Conservation (phyloP, 30 jellyfish, hydroid and myxozoan genomes). For the Aurelia coerulea region DNA sequence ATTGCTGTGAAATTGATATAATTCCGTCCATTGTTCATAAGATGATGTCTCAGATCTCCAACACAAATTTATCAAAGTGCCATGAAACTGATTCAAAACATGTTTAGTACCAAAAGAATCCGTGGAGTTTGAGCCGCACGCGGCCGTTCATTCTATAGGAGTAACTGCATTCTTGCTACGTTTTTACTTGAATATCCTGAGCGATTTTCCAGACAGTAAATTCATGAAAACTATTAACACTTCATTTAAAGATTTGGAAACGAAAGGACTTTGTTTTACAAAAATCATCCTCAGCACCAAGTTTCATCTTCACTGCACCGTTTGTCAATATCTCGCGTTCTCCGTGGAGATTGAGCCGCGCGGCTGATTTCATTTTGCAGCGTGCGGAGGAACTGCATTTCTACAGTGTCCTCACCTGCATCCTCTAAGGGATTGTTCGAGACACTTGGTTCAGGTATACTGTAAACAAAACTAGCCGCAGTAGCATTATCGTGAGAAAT, state of each 20-base stretch:
- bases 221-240: neutral
- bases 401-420: neutral
- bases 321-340: constrained; percentile 67
- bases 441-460: neutral
- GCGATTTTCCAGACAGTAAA: neutral
- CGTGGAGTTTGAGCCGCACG: constrained; percentile 62
- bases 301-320: constrained; percentile 91
- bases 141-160: constrained; percentile 45
- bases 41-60: too few relatives aligned
- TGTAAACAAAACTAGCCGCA: neutral
- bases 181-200: neutral
- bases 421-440: neutral
- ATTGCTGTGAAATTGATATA: too few relatives aligned
- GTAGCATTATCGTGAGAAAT: neutral
- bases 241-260: too few relatives aligned
- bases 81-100: too few relatives aligned
- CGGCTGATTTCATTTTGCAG: constrained; percentile 60
- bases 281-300: constrained; percentile 75
- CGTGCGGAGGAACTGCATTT: constrained; percentile 59
- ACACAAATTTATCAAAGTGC: too few relatives aligned
- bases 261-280: too few relatives aligned
- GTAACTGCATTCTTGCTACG: constrained; percentile 34
- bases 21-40: too few relatives aligned
- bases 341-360: constrained; percentile 53
- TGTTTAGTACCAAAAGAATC: neutral